phyloP scores from a whole-genome alignment of 2,113 vertebrate species.

The Carassius gibelio region DNA sequence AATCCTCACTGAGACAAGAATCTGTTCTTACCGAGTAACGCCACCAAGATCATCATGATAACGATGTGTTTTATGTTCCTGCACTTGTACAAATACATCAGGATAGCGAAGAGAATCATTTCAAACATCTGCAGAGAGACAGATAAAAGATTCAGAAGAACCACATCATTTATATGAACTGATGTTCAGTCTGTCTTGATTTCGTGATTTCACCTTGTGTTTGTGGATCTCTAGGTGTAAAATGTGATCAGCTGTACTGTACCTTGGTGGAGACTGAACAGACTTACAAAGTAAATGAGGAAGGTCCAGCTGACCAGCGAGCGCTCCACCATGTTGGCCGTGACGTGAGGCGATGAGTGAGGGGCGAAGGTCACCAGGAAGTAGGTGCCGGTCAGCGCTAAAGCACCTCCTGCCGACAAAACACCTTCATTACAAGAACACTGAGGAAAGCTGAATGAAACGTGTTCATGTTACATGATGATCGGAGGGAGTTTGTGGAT shows the following conservation, averaged over 20 bases:
- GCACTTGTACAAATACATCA: slow-evolving; percentile 91
- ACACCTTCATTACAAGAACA: not conserved
- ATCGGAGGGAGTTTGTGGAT: too few species aligned
- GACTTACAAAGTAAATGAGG: slow-evolving; percentile 86
- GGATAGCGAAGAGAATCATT: slow-evolving; percentile 83
- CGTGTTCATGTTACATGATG: not conserved
- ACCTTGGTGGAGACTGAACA: not conserved
- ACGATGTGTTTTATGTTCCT: slow-evolving; percentile 86
- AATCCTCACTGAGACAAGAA: too few species aligned
- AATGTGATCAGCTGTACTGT: too few species aligned
- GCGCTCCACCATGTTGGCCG: slow-evolving; percentile 84
- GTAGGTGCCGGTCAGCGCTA: slow-evolving; percentile 87
- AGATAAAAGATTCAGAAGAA: not conserved
- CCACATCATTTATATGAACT: not conserved
- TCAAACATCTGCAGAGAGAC: slow-evolving; percentile 79
- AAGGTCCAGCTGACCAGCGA: slow-evolving; percentile 88
- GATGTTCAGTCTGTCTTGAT: not conserved
- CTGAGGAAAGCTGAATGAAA: not conserved
- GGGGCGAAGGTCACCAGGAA: slow-evolving; percentile 91
- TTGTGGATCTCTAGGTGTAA: not conserved
- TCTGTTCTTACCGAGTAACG: slow-evolving; percentile 87
- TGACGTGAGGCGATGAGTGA: slow-evolving; percentile 79
- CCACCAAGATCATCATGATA: slow-evolving; percentile 85
- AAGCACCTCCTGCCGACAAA: slow-evolving; percentile 78
- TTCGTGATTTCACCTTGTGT: not conserved